Percentiles rank a stretch among this genome's conserved stretches.
phyloP scores from a whole-genome alignment of 2,797 vertebrate species.

The Phoeniculus purpureus region DNA sequence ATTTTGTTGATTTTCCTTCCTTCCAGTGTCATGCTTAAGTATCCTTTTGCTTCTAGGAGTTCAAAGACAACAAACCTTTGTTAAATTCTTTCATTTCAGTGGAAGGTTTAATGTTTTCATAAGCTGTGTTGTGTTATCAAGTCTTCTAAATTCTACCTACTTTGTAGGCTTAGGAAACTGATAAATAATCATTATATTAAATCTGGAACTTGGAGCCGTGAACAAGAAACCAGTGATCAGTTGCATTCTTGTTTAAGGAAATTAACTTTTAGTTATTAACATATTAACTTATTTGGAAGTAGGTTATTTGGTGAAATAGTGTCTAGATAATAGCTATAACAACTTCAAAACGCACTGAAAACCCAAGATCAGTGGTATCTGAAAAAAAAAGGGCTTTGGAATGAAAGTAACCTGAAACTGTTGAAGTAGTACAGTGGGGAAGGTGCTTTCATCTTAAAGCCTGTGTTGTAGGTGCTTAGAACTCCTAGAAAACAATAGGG shows the following conservation, averaged over 20 bases:
- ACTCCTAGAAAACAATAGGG: no score
- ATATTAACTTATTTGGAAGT: background rate
- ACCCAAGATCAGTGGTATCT: background rate
- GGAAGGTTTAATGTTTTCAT: background rate
- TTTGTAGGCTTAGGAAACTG: background rate
- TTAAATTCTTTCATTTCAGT: background rate
- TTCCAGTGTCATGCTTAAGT: accelerated
- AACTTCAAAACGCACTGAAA: background rate
- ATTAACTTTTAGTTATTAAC: background rate
- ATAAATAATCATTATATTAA: background rate
- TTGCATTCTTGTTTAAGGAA: constrained; percentile 17
- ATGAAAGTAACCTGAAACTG: background rate
- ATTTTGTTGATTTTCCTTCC: background rate
- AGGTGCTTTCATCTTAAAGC: no score
- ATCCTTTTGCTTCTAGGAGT: background rate
- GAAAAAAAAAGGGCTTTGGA: background rate
- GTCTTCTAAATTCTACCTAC: background rate
- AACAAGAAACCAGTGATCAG: background rate
- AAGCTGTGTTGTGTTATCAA: background rate
- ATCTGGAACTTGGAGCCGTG: background rate
- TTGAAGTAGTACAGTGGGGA: no score
- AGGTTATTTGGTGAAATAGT: background rate
- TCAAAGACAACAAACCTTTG: background rate
- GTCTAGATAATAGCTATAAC: background rate
- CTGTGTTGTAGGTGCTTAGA: no score